Base-by-base conservation (phyloP, 2,888 invertebrate species). In the Hemistola chrysoprasaria region DNA sequence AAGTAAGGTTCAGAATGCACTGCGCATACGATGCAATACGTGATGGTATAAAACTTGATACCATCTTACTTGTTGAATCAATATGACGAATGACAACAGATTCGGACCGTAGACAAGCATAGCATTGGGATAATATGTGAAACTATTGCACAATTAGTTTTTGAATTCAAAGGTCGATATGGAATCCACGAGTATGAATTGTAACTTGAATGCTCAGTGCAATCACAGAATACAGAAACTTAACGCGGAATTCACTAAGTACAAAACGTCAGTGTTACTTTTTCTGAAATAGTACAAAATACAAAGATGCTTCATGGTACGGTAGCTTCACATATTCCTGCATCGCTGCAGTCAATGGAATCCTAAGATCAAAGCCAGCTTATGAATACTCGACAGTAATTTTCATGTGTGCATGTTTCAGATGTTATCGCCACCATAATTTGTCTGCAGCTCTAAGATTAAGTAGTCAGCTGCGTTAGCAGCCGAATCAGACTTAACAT, bases 401-500 rank as follows among this genome's bases (percentile, higher is more conserved):
- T 74, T 76, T 69, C 71, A 72, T 75, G 68, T 70, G 52, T 53
- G 51, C 42, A 52, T 57, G 62, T 65, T 65, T 71, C 62, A 70
- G 70, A 71, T 50, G 61, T 63, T 32, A 61, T 59, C 53, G 57
- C 50, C 53, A 50, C 64, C 68, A 70, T 65, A 61, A 59, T 62
- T 56, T 48, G 56, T 56, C 50, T 49, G 36, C 39, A 33, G 42
- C 40, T 40, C 55, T 50, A 30, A 45, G 47, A 47, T 44, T 45
- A 53, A 39, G 47, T 38, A 47, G 41, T 35, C 46, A 35, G 44
- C 42, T 46, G 16, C 4, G 16, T 48, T 37, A 21, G 32, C 26
- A 32, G 26, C 38, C 20, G 33, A 8, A 47, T 35, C 25, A 26
- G 26, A 33, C 33, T 37, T 28, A 47, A 40, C 48, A 35, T 16